Base-by-base conservation (phyloP, 2,113 vertebrate species). In the Gallinago undulata region DNA sequence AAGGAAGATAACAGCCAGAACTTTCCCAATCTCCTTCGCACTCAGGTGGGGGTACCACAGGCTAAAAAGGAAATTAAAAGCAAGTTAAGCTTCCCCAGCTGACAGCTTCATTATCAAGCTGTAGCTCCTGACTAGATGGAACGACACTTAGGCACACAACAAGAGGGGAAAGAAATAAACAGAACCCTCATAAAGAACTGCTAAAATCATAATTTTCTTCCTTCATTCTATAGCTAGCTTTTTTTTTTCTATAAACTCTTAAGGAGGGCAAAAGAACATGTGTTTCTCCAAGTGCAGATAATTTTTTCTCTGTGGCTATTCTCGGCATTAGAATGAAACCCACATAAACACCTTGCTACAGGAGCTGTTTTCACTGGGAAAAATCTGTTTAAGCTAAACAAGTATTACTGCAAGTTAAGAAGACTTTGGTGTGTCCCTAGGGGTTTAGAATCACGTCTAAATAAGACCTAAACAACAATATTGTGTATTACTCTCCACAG, bases 381-480 rank as follows among this genome's bases (percentile, higher is more conserved):
- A 87, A 68, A 9, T 11, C 62, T 75, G 6, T 56, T 67, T 74
- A 68, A 79, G 39, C 22, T 35, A 28, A 89, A 31, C 15, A 84
- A 50, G 24, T 23, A 43, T 56, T 69, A 28, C 33, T 55, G 14
- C n/a, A 83, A 64, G 35, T 47, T 77, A 56, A 80, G 68, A 90
- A 80, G 31, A 21, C 21, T 47, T 73, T 37, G 9, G 23, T 59
- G 23, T 63, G 8, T 59, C 28, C 23, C 53, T 89, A 70, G 78
- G 88, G 64, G 13, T 23, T 59, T 83, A 57, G 15, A 37, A 95
- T 60, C 41, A 93, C 92, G 96, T 80, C 67, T 56, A 94, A 97
- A 96, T 76, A 91, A 95, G 96, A 97, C 84, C 31, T 80, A 96
- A 95, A 90, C 83, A 82, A 72, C 31, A 30, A 37, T 25, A 75